These are phyloP conservation scores for Pelecanoides urinatrix DNA, from an alignment of 2,113 vertebrate species.

Conservation along the genomic window DNA sequence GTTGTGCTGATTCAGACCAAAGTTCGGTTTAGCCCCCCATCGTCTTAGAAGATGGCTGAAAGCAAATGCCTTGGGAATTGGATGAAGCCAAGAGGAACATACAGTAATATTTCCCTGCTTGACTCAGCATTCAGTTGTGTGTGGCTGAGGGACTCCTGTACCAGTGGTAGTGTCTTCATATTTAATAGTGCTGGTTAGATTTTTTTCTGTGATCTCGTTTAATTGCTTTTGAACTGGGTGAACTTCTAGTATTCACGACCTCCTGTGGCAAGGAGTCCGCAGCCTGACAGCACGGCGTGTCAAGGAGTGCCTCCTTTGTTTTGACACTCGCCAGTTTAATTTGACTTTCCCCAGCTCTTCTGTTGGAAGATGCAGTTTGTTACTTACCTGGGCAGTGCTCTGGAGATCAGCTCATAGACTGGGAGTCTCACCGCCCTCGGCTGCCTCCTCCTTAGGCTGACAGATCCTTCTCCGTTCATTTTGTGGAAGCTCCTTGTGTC, in stretches of 20 bases:
- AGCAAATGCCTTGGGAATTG: accelerated
- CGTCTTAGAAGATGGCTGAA: neutral
- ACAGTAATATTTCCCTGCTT: neutral
- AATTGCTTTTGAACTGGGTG: neutral
- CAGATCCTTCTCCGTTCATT: neutral
- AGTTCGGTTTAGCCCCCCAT: neutral
- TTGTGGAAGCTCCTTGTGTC: neutral
- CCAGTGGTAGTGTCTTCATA: neutral
- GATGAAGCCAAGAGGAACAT: neutral
- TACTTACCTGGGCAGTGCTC: neutral
- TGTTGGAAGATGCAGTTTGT: neutral
- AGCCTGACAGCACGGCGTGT: too few relatives aligned
- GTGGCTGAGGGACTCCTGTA: neutral
- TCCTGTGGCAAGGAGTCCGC: neutral
- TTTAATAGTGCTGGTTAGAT: neutral
- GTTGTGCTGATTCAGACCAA: too few relatives aligned
- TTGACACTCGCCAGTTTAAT: neutral
- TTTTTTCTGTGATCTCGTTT: neutral
- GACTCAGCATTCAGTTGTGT: neutral
- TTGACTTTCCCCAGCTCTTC: neutral
- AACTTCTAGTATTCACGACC: neutral
- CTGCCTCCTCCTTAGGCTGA: neutral
- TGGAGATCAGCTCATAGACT: neutral
- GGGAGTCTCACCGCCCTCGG: neutral
- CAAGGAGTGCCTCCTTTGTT: neutral